Base-by-base conservation (phyloP, 2,113 vertebrate genomes). In the Turdus rufiventris region DNA sequence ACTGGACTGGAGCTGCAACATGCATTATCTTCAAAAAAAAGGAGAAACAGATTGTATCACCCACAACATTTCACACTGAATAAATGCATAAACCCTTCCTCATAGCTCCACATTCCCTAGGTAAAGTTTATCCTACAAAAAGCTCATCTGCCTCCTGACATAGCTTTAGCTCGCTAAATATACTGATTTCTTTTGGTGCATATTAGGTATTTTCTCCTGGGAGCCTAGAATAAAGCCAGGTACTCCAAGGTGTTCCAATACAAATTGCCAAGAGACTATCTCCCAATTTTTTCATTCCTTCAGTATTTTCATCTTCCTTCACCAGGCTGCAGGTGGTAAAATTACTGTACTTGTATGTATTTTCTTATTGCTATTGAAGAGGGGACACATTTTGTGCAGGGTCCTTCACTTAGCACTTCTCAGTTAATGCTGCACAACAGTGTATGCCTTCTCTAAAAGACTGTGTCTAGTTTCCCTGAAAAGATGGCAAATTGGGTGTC, bases 41-140 rank as follows among this genome's bases (percentile, higher is more conserved):
- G 38, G 24, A 91, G 67, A 66, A 94, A 90, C 90, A 90, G 94
- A 65, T 62, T 73, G 71, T 23, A 66, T 75, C 82, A 73, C 92
- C 82, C 75, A 79, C 50, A 38, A 38, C 33, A 56, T 76, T 85
- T 90, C 85, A 80, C 42, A 34, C 90, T 79, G 85, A 88, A 91
- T 60, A 50, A 73, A 72, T 72, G 23, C 50, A 79, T 26, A 65
- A 84, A 68, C 25, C 53, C 40, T 68, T 57, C 51, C 23, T 88
- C 38, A n/a, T 7, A 72, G 36, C 11, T 89, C 54, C 40, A 48
- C 26, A 28, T 34, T 79, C 57, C 57, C 16, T 63, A 85, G 54
- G 74, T 65, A 16, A 77, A 76, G 47, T 61, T 84, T 58, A 45
- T 91, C 72, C 45, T 83, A 58, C 60, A 48, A 68, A 54, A 48